Evolutionary conservation across 2,113 vertebrate species (phyloP).

Genomic region (Porphyrio hochstetteri): DNA sequence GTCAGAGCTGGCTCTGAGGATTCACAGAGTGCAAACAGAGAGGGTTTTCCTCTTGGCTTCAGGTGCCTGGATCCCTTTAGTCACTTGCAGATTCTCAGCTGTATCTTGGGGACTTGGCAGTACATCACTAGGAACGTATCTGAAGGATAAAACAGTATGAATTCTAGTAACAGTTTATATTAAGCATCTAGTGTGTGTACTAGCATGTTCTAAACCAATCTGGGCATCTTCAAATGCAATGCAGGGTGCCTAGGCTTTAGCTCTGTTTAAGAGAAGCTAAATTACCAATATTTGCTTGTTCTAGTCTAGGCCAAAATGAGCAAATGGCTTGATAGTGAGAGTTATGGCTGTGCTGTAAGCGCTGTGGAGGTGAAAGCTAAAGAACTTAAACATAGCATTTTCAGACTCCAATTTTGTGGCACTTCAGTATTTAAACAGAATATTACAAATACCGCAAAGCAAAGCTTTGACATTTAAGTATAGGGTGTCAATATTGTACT

Average conservation of each 20-base stretch:
- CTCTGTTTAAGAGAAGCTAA: not conserved
- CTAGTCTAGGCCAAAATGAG: not conserved
- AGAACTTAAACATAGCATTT: conserved; percentile 52
- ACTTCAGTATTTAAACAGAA: conserved; percentile 47
- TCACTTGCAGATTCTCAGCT: not conserved
- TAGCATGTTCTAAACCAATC: not conserved
- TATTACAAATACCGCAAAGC: conserved; percentile 8
- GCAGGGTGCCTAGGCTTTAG: not conserved
- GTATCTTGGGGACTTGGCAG: not conserved
- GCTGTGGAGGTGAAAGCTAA: not conserved
- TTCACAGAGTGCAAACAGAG: not conserved
- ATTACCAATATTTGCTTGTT: not conserved
- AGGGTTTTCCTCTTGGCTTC: not conserved
- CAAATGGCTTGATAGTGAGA: not conserved
- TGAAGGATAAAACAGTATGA: not conserved
- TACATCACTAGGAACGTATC: not conserved
- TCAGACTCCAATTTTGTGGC: conserved; percentile 7
- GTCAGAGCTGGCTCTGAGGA: not conserved
- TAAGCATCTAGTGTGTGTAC: not conserved
- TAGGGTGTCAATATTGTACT: conserved; percentile 17
- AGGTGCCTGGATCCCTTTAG: not conserved
- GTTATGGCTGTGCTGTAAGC: not conserved
- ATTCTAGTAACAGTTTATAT: not conserved
- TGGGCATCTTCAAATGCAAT: accelerated
- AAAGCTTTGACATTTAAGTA: conserved; percentile 63